phyloP scores from a whole-genome alignment of 2,113 vertebrate genomes.

The Propithecus coquereli region DNA sequence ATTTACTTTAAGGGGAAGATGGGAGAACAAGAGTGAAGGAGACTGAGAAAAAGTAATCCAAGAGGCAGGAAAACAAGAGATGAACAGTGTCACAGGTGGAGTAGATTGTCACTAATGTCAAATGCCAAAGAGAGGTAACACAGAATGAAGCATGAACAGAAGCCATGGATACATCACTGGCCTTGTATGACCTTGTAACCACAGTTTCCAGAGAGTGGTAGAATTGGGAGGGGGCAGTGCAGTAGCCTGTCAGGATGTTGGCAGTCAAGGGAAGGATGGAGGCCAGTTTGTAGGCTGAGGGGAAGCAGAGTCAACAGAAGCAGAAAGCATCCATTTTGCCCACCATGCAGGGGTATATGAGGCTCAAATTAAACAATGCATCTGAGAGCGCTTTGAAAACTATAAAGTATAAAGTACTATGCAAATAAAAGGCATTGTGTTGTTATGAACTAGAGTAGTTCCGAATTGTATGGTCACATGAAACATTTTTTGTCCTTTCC shows the following conservation, averaged over 20 bases:
- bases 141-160: neutral
- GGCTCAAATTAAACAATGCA: neutral
- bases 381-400: conserved; percentile 13
- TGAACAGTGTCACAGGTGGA: neutral
- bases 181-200: neutral
- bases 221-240: neutral
- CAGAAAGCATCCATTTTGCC: neutral
- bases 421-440: neutral
- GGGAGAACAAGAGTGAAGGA: neutral
- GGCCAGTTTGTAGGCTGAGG: neutral
- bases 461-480: neutral
- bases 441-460: neutral
- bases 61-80: neutral
- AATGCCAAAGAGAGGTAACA: neutral
- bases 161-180: neutral
- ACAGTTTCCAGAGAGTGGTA: neutral
- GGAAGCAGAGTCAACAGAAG: neutral
- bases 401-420: neutral
- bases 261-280: neutral
- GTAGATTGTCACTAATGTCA: neutral
- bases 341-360: neutral
- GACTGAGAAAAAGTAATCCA: neutral
- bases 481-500: neutral
- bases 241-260: neutral
- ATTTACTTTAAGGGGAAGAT: neutral